Percentiles rank a stretch among this genome's conserved stretches.
Evolutionary conservation across 2,888 invertebrate species (phyloP).

Genomic region (Pardosa pseudoannulata): DNA sequence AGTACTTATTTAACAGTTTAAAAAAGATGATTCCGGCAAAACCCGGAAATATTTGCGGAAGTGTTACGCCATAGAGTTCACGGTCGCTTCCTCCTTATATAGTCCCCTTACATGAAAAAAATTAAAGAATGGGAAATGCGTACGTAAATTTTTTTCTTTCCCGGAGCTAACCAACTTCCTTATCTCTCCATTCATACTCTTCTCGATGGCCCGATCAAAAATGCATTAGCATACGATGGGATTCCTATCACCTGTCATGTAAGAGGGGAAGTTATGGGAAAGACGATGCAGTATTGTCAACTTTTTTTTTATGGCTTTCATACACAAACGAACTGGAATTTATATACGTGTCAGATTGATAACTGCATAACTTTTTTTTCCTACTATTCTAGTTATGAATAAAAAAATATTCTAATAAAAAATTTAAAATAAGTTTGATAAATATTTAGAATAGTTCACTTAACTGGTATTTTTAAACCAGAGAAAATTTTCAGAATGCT

Average conservation of each 20-base stretch:
- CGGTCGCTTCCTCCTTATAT: conserved; percentile 4
- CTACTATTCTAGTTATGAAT: no score
- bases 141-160: neutral
- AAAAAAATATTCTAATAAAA: no score
- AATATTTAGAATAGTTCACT: no score
- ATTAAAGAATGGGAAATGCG: neutral
- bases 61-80: neutral
- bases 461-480: no score
- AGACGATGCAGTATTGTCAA: no score
- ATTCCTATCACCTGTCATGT: neutral
- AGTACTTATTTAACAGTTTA: neutral
- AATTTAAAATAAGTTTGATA: no score
- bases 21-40: neutral
- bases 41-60: conserved; percentile 12
- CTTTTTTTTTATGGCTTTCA: no score
- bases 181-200: neutral
- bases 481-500: no score
- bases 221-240: neutral
- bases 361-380: no score
- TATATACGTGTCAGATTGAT: no score
- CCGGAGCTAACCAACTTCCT: neutral
- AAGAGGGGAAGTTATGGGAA: neutral
- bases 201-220: neutral
- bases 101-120: neutral
- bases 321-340: no score